Evolutionary conservation across 2,113 vertebrate genomes (phyloP).

Genomic region (Speoplatyrhinus poulsoni): DNA sequence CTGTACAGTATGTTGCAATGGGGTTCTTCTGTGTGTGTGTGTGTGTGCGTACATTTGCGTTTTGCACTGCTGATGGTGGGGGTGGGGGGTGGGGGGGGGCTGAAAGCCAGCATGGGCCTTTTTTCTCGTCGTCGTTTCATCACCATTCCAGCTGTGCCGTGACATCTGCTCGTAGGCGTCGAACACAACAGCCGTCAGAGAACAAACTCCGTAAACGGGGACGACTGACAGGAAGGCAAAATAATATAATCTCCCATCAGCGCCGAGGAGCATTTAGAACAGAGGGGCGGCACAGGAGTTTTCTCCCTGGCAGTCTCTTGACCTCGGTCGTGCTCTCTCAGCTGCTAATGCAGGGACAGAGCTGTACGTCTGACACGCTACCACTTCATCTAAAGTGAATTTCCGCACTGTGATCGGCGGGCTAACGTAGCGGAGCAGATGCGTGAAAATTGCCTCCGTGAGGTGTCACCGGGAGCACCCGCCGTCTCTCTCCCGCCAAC

Average conservation of each 20-base stretch:
- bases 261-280: background rate
- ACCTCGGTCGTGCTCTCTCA: conserved; percentile 33
- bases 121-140: conserved; percentile 38
- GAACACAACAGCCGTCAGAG: conserved; percentile 62
- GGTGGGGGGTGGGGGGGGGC: conserved; percentile 22
- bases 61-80: background rate
- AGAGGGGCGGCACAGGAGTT: background rate
- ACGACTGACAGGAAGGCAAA: conserved; percentile 44
- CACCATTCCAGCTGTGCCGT: conserved; percentile 57
- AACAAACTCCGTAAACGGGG: conserved; percentile 33
- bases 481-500: conserved; percentile 40
- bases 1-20: conserved; percentile 18
- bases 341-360: conserved; percentile 10
- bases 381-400: conserved; percentile 35
- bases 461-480: conserved; percentile 42
- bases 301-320: conserved; percentile 20
- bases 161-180: conserved; percentile 64
- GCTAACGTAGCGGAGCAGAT: conserved; percentile 47
- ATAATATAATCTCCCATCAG: conserved; percentile 33
- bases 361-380: conserved; percentile 7
- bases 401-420: conserved; percentile 45
- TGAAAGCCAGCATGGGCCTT: conserved; percentile 45
- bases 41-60: conserved; percentile 15
- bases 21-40: conserved; percentile 23
- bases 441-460: conserved; percentile 51